Percentiles rank a stretch among this genome's conserved stretches.
phyloP scores from a whole-genome alignment of 2,888 invertebrate species.

The Euzetes globulus region DNA sequence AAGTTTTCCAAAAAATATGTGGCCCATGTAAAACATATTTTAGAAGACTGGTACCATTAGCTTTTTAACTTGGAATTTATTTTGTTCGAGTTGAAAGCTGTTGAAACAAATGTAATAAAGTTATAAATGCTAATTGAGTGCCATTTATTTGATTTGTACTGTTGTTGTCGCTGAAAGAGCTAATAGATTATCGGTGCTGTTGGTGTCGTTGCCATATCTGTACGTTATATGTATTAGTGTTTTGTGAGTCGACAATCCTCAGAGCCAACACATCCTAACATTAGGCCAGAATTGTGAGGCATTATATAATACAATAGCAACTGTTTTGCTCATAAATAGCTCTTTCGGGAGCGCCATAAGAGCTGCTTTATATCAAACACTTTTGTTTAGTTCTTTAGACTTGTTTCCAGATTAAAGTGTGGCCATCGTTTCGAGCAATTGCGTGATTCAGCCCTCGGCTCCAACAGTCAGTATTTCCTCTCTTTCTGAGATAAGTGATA shows the following conservation, averaged over 20 bases:
- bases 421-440: conserved; percentile 15
- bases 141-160: background rate
- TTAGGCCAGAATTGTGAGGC: background rate
- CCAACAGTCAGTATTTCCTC: background rate
- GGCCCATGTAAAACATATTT: too few species aligned
- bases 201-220: background rate
- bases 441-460: conserved; percentile 20
- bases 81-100: background rate
- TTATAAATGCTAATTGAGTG: background rate
- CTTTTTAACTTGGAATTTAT: too few species aligned
- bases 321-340: conserved; percentile 19
- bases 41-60: too few species aligned
- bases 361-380: conserved; percentile 14
- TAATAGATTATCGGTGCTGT: background rate
- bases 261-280: background rate
- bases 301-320: conserved; percentile 5
- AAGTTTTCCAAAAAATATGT: too few species aligned
- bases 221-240: background rate
- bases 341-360: conserved; percentile 24
- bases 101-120: background rate
- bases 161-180: background rate
- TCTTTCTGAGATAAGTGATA: conserved; percentile 8
- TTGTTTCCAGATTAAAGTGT: conserved; percentile 16
- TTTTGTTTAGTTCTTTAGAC: background rate
- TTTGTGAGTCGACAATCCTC: conserved; percentile 10